These are phyloP conservation scores for Drosophila meridiana DNA, from an alignment of 2,888 invertebrate genomes.

Conservation along the genomic window DNA sequence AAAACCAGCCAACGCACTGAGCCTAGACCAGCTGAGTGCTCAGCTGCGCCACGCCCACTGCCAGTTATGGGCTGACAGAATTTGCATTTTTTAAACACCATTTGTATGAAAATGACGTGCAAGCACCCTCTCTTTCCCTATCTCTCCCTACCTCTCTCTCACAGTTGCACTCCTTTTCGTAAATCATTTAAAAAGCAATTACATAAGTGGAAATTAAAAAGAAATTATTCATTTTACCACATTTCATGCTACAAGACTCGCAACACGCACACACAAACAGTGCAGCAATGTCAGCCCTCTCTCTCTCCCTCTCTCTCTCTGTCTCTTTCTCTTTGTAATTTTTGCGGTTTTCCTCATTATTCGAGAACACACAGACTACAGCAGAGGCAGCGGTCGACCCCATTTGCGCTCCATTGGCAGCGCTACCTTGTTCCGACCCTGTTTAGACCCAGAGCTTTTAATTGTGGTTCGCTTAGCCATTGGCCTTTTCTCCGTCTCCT, in stretches of 20 bases:
- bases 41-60: background rate
- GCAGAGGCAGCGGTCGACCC: background rate
- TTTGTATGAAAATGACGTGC: constrained; percentile 32
- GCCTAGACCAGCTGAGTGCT: constrained; percentile 17
- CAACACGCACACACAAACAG: constrained; percentile 11
- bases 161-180: constrained; percentile 41
- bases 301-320: background rate
- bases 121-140: background rate
- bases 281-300: background rate
- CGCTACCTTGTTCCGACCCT: background rate
- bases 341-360: constrained; percentile 77
- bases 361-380: constrained; percentile 27
- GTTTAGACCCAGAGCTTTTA: constrained; percentile 22
- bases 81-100: constrained; percentile 30
- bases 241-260: constrained; percentile 47
- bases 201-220: constrained; percentile 82
- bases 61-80: constrained; percentile 9
- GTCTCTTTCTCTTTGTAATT: constrained; percentile 56
- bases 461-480: constrained; percentile 52
- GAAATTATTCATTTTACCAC: constrained; percentile 83
- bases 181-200: constrained; percentile 82
- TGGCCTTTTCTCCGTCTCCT: background rate
- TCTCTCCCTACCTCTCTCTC: constrained; percentile 12
- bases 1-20: background rate
- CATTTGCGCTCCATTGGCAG: constrained; percentile 3